Base-by-base conservation (phyloP, 2,797 vertebrate genomes). In the Sebastes hubbsi region DNA sequence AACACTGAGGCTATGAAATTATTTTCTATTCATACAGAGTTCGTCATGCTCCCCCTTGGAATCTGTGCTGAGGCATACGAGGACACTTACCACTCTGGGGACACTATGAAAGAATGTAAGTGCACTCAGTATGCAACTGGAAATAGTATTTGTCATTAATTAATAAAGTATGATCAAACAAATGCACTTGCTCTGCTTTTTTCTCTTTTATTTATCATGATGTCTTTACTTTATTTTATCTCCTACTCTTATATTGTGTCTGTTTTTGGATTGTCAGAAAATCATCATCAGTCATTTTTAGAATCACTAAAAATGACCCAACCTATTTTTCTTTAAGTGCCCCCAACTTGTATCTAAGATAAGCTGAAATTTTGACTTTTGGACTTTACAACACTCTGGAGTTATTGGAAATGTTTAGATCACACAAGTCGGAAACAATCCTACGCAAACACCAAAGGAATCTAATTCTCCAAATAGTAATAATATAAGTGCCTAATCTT, bases 1-100 rank as follows among this genome's bases (percentile, higher is more conserved):
- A 67, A 83, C 56, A 65, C 56, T 3, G 63, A 52, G 24, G 58
- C 61, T 22, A 24, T 8, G 16, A 54, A 63, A 82, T 72, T 62
- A 66, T 72, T 54, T 54, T 54, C 52, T n/a, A 54, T 65, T 80
- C 63, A 55, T 34, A 75, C 63, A 58, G 55, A 25, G 24, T 77
- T 29, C 7, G 5, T 59, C 69, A 54, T 10, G 24, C 25, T 74
- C 71, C 75, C 70, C 6, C 7, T 11, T 30, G 63, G 59, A 62
- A 54, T 14, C 36, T 24, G 73, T 46, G 72, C 2, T 24, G 63
- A 70, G 34, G 59, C 25, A 62, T 59, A 27, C 8, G 18, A 60
- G 18, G 63, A 80, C 49, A 59, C 66, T 2, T 18, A 29, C 49
- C 61, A 10, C 54, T 55, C 13, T 30, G 12, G 27, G 12, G 59